Evolutionary conservation across 37 sponge, comb jelly and placozoan genomes (phyloP).

Genomic region (Spongia lamella): DNA sequence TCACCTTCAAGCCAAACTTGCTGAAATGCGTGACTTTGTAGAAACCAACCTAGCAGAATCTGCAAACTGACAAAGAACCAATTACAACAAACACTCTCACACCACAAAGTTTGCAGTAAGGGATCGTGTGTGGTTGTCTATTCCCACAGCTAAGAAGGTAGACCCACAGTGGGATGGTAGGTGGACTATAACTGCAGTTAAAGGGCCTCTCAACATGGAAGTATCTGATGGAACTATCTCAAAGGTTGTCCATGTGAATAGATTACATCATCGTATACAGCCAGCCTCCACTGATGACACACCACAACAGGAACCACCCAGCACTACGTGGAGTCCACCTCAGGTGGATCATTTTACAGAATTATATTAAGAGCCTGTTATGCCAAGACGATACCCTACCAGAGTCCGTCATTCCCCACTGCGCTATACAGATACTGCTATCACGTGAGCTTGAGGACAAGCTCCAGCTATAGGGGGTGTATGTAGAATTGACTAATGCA

Average conservation of each 20-base stretch:
- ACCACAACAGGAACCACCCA: too few relatives aligned
- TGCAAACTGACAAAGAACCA: background rate
- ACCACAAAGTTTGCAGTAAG: background rate
- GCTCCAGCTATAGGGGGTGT: too few relatives aligned
- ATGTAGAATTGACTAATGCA: too few relatives aligned
- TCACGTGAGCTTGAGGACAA: too few relatives aligned
- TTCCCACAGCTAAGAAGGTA: background rate
- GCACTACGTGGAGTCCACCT: too few relatives aligned
- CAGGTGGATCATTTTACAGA: too few relatives aligned
- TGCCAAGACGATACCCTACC: too few relatives aligned
- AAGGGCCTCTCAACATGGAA: background rate
- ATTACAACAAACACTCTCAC: background rate
- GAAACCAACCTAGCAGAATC: background rate
- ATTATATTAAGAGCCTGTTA: too few relatives aligned
- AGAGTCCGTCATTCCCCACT: too few relatives aligned
- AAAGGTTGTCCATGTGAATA: background rate
- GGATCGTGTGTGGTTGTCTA: slow-evolving; percentile 8
- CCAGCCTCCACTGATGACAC: too few relatives aligned
- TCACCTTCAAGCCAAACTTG: background rate
- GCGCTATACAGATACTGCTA: too few relatives aligned
- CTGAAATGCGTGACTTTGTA: background rate
- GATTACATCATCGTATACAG: background rate
- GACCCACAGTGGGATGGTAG: background rate
- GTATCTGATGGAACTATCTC: background rate
- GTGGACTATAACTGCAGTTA: background rate